Conservation (phyloP, 2,888 invertebrate genomes). For the Xestia rhomboidea region DNA sequence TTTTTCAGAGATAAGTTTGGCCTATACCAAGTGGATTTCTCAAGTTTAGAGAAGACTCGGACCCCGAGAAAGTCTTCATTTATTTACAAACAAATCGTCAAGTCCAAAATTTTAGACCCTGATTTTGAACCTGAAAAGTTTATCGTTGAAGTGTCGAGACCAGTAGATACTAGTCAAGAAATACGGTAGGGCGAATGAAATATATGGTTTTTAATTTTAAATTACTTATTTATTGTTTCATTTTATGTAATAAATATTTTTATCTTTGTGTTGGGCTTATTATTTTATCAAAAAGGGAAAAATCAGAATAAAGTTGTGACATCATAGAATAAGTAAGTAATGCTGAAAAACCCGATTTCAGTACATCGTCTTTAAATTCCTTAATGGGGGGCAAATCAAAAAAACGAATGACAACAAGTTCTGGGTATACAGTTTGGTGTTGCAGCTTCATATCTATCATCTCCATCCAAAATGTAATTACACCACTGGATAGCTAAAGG, state of each 20-base stretch:
- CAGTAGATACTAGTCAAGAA: slow-evolving; percentile 35
- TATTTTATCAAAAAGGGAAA: background rate
- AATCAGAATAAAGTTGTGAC: background rate
- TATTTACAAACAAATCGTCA: slow-evolving; percentile 86
- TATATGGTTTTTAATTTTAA: background rate
- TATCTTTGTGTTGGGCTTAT: background rate
- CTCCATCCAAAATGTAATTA: too few species aligned
- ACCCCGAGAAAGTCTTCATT: slow-evolving; percentile 92
- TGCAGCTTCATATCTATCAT: too few species aligned
- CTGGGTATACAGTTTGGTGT: too few species aligned
- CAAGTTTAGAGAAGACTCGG: slow-evolving; percentile 90
- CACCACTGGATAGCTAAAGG: too few species aligned
- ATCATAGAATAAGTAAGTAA: background rate
- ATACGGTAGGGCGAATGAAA: slow-evolving; percentile 4
- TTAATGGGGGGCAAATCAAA: too few species aligned
- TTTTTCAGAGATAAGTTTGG: slow-evolving; percentile 92
- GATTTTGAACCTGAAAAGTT: slow-evolving; percentile 78
- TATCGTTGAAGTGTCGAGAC: slow-evolving; percentile 58
- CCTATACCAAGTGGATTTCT: slow-evolving; percentile 92
- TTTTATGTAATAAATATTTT: slow-evolving; percentile 3
- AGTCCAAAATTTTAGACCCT: slow-evolving; percentile 78
- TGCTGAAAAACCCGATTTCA: too few species aligned
- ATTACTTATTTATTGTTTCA: background rate
- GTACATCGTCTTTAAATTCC: too few species aligned
- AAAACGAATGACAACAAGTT: too few species aligned